Percentiles rank a stretch among this genome's conserved stretches.
Conservation (phyloP, 2,888 invertebrate species). For the Azorinus chamasolen region DNA sequence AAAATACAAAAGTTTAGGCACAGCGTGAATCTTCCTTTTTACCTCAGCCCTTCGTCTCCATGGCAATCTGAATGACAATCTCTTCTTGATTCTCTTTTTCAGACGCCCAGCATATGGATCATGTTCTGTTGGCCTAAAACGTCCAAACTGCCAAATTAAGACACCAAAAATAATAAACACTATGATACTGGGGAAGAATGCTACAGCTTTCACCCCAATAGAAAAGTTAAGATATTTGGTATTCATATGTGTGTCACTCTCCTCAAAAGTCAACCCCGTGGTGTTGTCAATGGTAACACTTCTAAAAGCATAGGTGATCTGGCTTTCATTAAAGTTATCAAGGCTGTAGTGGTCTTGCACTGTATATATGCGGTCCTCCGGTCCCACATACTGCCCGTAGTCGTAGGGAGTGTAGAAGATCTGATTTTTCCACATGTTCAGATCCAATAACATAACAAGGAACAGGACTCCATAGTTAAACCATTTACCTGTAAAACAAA, state of each 20-base stretch:
- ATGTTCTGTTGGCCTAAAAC: conserved; percentile 76
- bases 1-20: conserved; percentile 67
- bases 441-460: conserved; percentile 87
- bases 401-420: conserved; percentile 87
- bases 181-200: conserved; percentile 86
- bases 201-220: conserved; percentile 86
- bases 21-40: conserved; percentile 65
- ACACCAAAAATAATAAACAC: conserved; percentile 81
- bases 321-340: conserved; percentile 79
- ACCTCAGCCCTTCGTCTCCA: conserved; percentile 54
- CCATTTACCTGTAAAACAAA: conserved; percentile 87
- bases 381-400: conserved; percentile 87
- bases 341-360: conserved; percentile 76
- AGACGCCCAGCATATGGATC: conserved; percentile 81
- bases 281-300: conserved; percentile 84
- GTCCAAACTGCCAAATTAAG: conserved; percentile 80
- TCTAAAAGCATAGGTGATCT: conserved; percentile 86
- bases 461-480: conserved; percentile 88
- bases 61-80: conserved; percentile 54
- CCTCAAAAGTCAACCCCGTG: conserved; percentile 85
- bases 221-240: conserved; percentile 86
- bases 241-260: conserved; percentile 87
- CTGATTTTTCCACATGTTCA: conserved; percentile 88
- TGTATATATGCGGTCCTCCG: conserved; percentile 84
- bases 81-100: conserved; percentile 73